Evolutionary conservation across 2,888 invertebrate species (phyloP), one percentile per base, ranked within the genome.

Genomic region (Eupithecia pulchellata): DNA sequence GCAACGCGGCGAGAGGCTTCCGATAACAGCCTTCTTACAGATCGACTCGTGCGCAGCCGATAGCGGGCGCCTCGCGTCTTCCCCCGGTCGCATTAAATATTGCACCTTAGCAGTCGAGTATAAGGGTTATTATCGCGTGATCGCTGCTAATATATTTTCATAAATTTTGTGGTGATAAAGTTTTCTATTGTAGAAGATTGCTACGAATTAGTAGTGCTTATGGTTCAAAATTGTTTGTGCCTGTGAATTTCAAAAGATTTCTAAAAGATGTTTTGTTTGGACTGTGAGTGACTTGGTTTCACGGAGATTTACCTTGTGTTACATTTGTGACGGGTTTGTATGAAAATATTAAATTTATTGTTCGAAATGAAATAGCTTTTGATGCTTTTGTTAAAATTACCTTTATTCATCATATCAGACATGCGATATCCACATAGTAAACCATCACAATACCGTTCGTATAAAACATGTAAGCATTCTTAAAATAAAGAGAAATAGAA

Each of bases 11-110:
- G 68, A 65, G 75, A 79, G 84, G 79, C 85, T 89, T 85, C 85
- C 90, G 93, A 91, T 93, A 93, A 91, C 86, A 90, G 81, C 80
- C 82, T 84, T 82, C 80, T 78, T 79, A 82, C 79, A 84, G 84
- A 84, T 89, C 90, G 81, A 87, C 91, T 89, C 88, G 65, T 74
- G 91, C 89, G 91, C 91, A 83, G 61, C 75, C 86, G 85, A 80
- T 82, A 82, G 89, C 82, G 88, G 91, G 86, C 90, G 81, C 91
- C 89, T 77, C 75, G 66, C 76, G 27, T n/a, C 30, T 55, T 55
- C 39, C 55, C 65, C 47, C 52, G 30, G 25, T 29, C 34, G 11
- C 34, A 64, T 52, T 39, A n/a, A 42, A 69, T 65, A 52, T 13
- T 58, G 14, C 57, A 65, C 57, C 70, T 70, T 75, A 69, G 69